Percentiles rank a stretch among this genome's conserved stretches.
Evolutionary conservation across 1,140 invertebrate species (phyloP).

Genomic region (Bombus superbus): DNA sequence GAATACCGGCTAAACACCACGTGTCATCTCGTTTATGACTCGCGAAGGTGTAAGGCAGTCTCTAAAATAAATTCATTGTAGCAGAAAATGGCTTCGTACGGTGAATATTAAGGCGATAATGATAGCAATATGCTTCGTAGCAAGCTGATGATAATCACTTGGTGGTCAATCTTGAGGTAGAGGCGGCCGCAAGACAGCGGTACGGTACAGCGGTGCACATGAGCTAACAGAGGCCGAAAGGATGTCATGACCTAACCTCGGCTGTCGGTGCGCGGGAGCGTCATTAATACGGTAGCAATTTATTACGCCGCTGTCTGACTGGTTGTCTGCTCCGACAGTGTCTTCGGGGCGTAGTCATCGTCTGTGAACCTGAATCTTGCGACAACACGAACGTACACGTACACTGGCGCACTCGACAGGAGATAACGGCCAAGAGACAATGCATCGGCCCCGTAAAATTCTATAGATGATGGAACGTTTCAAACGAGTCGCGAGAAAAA

Average conservation of each 20-base stretch:
- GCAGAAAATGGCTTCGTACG: background rate
- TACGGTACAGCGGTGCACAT: slow-evolving; percentile 35
- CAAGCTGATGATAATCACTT: slow-evolving; percentile 55
- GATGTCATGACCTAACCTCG: slow-evolving; percentile 66
- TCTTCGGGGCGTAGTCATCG: slow-evolving; percentile 69
- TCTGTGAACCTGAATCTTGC: slow-evolving; percentile 46
- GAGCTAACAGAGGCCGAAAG: slow-evolving; percentile 57
- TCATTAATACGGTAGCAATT: slow-evolving; percentile 81
- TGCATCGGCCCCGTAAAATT: slow-evolving; percentile 19
- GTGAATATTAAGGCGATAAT: slow-evolving; percentile 42
- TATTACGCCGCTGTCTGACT: slow-evolving; percentile 77
- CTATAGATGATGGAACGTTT: background rate
- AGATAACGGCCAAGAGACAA: slow-evolving; percentile 28
- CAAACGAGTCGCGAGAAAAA: slow-evolving; percentile 12
- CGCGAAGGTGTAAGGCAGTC: background rate
- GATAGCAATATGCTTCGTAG: slow-evolving; percentile 35
- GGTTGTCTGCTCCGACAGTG: slow-evolving; percentile 67
- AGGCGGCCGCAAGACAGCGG: slow-evolving; percentile 49
- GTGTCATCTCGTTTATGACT: slow-evolving; percentile 27
- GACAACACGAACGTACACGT: slow-evolving; percentile 30
- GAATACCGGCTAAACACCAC: slow-evolving; percentile 7
- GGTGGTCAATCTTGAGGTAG: slow-evolving; percentile 50
- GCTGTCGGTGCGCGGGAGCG: slow-evolving; percentile 70
- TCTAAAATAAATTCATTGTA: slow-evolving; percentile 26
- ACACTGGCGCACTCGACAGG: background rate